phyloP scores from a whole-genome alignment of 2,113 vertebrate genomes.

The Rhegmatorhina hoffmannsi region DNA sequence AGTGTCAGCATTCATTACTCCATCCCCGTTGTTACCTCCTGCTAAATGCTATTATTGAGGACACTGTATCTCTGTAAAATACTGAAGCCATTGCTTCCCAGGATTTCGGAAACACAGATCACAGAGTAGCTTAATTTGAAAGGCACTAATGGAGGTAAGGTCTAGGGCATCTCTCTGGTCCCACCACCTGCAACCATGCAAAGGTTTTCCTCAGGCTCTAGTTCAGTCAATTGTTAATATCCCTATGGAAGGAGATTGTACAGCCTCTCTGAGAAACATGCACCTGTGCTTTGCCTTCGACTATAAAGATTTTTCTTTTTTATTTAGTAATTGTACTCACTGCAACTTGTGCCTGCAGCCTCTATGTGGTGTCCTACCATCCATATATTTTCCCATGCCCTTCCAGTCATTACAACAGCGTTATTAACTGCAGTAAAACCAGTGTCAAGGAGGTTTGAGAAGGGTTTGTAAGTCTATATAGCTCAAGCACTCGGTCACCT shows the following conservation, averaged over 20 bases:
- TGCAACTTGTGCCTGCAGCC: not conserved
- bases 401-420: not conserved
- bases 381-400: not conserved
- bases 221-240: not conserved
- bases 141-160: not conserved
- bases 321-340: not conserved
- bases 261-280: not conserved
- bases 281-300: fast-evolving
- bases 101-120: not conserved
- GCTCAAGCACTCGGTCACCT: not conserved
- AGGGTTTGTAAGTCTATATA: not conserved
- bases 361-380: fast-evolving
- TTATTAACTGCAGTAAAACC: not conserved
- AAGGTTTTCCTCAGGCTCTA: not conserved
- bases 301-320: not conserved
- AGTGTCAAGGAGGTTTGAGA: not conserved
- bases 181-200: fast-evolving
- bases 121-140: not conserved
- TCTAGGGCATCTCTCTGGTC: not conserved
- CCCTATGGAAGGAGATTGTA: not conserved
- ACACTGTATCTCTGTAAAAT: not conserved
- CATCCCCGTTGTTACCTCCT: not conserved
- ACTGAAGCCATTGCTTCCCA: not conserved
- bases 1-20: not conserved
- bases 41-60: not conserved